Evolutionary conservation across 2,888 invertebrate genomes (phyloP).

Genomic region (Andrena praecox): DNA sequence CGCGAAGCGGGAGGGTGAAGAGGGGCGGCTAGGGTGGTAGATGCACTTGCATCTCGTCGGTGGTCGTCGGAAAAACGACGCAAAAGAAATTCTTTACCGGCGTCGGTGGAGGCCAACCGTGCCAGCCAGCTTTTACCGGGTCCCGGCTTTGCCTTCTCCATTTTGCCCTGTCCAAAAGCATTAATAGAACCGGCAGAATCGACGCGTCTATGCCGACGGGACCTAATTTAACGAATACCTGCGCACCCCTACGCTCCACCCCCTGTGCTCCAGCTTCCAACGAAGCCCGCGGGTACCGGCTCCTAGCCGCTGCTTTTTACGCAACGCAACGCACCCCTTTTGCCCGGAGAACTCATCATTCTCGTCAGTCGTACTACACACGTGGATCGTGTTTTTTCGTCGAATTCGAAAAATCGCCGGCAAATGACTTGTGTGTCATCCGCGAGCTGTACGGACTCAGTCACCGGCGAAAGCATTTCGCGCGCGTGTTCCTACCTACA

Average conservation of each 20-base stretch:
- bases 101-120: constrained; percentile 45
- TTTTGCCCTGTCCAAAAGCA: constrained; percentile 56
- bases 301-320: neutral
- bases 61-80: constrained; percentile 58
- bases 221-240: constrained; percentile 62
- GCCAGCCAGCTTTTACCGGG: constrained; percentile 50
- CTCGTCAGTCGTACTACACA: neutral
- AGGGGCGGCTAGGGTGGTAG: neutral
- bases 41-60: constrained; percentile 55
- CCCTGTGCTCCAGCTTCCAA: no score
- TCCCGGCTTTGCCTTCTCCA: constrained; percentile 40
- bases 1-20: constrained; percentile 21
- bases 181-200: constrained; percentile 66
- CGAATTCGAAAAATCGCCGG: neutral
- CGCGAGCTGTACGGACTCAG: no score
- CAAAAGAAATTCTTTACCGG: constrained; percentile 50
- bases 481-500: neutral
- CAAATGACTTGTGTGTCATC: neutral
- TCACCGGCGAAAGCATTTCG: neutral
- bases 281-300: constrained; percentile 1
- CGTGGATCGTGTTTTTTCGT: constrained; percentile 13
- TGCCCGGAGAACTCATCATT: constrained; percentile 3
- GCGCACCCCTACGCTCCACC: neutral
- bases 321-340: constrained; percentile 8
- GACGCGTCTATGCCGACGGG: constrained; percentile 59